phyloP scores from a whole-genome alignment of 2,797 vertebrate species.

The Oreochromis grahami region DNA sequence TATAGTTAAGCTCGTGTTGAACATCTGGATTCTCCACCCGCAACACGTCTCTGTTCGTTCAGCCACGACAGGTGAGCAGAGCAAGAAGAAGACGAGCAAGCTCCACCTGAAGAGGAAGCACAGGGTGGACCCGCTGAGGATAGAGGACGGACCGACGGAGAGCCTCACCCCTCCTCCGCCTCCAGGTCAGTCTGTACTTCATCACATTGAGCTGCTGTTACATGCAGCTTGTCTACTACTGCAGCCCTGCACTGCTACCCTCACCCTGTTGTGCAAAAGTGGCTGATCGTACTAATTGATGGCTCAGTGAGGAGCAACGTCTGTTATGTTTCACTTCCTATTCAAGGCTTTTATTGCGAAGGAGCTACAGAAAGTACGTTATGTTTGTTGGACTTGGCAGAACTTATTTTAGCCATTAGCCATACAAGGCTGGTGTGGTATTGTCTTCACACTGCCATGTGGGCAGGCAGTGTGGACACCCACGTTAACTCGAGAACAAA shows the following conservation, averaged over 20 bases:
- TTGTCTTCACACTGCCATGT: background rate
- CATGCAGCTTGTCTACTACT: background rate
- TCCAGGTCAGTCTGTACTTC: constrained; percentile 75
- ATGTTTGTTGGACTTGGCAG: background rate
- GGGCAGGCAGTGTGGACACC: background rate
- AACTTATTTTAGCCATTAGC: background rate
- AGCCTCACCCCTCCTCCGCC: constrained; percentile 77
- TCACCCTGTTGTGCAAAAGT: background rate
- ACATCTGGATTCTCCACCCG: background rate
- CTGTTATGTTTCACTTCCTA: background rate
- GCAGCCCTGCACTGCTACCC: background rate
- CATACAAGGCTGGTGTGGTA: background rate
- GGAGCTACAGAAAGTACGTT: background rate
- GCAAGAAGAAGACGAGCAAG: constrained; percentile 87
- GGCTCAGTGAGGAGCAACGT: background rate
- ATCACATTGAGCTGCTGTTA: background rate
- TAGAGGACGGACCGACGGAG: constrained; percentile 78
- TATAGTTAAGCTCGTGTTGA: background rate
- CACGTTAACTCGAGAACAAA: background rate
- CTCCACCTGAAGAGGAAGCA: constrained; percentile 89
- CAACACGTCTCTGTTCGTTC: background rate
- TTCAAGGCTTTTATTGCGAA: background rate
- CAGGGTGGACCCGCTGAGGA: constrained; percentile 86
- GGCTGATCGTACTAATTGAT: background rate
- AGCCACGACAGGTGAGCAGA: constrained; percentile 65